Conservation (phyloP, 2,888 invertebrate genomes). For the Xiphydria camelus region DNA sequence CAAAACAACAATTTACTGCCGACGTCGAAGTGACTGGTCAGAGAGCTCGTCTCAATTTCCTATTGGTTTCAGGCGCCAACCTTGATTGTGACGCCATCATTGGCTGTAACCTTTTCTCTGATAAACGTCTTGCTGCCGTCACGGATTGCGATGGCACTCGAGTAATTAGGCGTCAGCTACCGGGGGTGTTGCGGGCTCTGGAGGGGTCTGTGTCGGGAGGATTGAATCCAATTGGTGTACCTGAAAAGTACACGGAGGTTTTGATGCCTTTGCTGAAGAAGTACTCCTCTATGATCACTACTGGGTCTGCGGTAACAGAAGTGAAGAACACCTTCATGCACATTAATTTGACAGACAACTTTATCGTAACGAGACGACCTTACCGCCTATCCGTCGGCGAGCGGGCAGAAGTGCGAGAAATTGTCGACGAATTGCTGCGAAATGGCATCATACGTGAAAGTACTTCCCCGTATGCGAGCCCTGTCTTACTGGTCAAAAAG, state of each 20-base stretch:
- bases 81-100: slow-evolving; percentile 18
- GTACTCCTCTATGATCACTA: background rate
- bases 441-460: slow-evolving; percentile 11
- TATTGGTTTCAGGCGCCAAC: slow-evolving; percentile 7
- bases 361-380: slow-evolving; percentile 1
- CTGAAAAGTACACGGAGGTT: background rate
- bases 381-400: slow-evolving; percentile 3
- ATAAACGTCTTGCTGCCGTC: slow-evolving; percentile 9
- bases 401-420: slow-evolving; percentile 2
- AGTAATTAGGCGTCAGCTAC: slow-evolving; percentile 5
- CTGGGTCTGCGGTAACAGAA: background rate
- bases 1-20: no score
- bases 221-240: no score
- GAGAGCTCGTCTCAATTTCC: no score
- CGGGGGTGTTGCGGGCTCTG: slow-evolving; percentile 7
- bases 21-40: no score
- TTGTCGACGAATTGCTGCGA: slow-evolving; percentile 8
- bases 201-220: no score
- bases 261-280: background rate
- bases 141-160: slow-evolving; percentile 9
- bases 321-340: slow-evolving; percentile 2
- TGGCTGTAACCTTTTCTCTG: slow-evolving; percentile 13
- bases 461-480: slow-evolving; percentile 17
- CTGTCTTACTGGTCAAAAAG: slow-evolving; percentile 15
- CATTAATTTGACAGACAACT: slow-evolving; percentile 1